Conservation (phyloP, 2,113 vertebrate species). For the Muntiacus reevesi region DNA sequence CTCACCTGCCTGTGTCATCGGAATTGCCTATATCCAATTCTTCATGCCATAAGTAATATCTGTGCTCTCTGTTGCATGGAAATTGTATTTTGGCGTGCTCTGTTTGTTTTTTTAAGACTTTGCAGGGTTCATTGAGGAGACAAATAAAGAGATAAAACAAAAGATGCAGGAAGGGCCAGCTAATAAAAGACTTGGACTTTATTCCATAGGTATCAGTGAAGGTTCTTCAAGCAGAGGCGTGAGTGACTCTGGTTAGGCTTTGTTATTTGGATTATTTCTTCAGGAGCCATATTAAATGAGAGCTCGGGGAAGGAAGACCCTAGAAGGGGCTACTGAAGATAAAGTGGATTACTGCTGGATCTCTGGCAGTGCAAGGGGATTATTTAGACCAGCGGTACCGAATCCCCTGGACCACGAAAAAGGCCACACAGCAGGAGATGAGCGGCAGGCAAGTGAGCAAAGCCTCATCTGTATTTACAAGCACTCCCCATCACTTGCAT, state of each 20-base stretch:
- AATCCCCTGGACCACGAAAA: neutral
- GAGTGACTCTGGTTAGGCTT: neutral
- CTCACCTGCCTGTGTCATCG: neutral
- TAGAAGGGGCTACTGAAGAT: neutral
- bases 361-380: neutral
- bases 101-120: neutral
- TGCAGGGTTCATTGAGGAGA: neutral
- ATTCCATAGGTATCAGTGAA: neutral
- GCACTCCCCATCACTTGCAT: neutral
- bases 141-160: neutral
- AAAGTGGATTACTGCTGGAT: neutral
- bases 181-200: neutral
- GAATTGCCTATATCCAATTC: neutral
- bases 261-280: neutral
- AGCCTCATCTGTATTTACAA: neutral
- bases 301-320: neutral
- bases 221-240: neutral
- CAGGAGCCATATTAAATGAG: neutral
- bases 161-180: neutral
- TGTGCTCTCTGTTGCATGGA: neutral
- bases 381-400: neutral
- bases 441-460: neutral
- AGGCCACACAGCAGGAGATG: neutral
- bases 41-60: neutral
- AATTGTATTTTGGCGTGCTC: neutral